phyloP scores from a whole-genome alignment of 1,140 invertebrate genomes.

The Forficula auricularia region DNA sequence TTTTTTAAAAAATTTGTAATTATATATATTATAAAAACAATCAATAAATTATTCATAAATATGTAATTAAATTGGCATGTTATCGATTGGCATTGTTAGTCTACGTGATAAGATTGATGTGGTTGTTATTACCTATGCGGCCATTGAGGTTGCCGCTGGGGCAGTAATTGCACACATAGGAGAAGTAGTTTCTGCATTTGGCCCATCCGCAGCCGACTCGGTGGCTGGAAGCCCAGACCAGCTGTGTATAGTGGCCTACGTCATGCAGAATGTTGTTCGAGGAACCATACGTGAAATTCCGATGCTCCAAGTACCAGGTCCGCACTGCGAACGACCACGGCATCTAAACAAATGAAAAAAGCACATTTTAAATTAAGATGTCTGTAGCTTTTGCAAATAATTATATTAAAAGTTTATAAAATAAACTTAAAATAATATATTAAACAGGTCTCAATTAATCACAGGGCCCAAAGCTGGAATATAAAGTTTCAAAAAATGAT shows the following conservation, averaged over 20 bases:
- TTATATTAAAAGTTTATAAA: neutral
- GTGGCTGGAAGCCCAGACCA: constrained; percentile 65
- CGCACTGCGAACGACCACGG: constrained; percentile 55
- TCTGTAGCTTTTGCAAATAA: neutral
- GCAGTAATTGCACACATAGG: constrained; percentile 77
- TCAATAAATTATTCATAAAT: too few relatives aligned
- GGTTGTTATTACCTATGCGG: neutral
- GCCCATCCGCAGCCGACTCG: constrained; percentile 59
- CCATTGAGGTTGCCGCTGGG: constrained; percentile 45
- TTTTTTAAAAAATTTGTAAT: too few relatives aligned
- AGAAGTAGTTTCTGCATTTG: constrained; percentile 52
- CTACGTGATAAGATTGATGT: too few relatives aligned
- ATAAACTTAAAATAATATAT: neutral
- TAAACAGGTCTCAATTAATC: neutral
- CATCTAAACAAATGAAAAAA: too few relatives aligned
- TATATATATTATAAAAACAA: too few relatives aligned
- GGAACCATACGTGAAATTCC: constrained; percentile 53
- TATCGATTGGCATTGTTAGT: too few relatives aligned
- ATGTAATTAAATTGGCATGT: too few relatives aligned
- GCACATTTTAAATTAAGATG: too few relatives aligned
- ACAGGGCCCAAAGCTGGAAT: too few relatives aligned
- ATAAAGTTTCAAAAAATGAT: too few relatives aligned
- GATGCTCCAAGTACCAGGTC: constrained; percentile 58
- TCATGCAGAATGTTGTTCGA: constrained; percentile 38
- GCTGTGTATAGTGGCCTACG: constrained; percentile 66